Base-by-base conservation (phyloP, 35 echinoderm and acorn worm genomes). In the Ophioderma brevispina region DNA sequence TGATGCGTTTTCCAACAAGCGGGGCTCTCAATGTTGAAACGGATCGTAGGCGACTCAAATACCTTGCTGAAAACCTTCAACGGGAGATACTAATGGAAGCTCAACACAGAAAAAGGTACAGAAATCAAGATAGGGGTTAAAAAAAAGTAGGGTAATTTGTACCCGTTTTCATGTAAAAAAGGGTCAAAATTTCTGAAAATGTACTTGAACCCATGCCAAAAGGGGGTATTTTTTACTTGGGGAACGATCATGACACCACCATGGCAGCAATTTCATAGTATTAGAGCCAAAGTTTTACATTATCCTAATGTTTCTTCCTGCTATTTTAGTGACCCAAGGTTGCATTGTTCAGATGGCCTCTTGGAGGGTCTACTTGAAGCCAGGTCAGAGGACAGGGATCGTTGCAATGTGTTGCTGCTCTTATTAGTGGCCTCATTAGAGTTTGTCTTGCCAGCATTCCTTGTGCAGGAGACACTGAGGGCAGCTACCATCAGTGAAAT, bases 341-440 rank as follows among this genome's bases (percentile, higher is more conserved):
- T 85, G 36, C 35, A 70, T 37, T 34, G 36, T 36, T 85, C 35
- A 59, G 31, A 52, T 36, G 28, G 76, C 64, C 76, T 76, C 41
- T 37, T 98, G 88, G 90, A 95, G 80, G 56, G 79, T 14, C 87
- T 98, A 0, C 77, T 98, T 31, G 89, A 87, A 41, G 76, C 76
- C 39, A 81, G 96, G 36, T 36, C 87, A 40, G 10, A 55, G 25
- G 87, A 91, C 33, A 81, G 85, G 31, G 89, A 98, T 31, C 86
- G 82, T 64, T 95, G 90, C 31, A 98, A 98, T 76, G 87, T 98
- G 31, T 85, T 98, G 0, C 90, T 98, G 25, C 78, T 98, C 1
- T 84, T 98, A 21, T 82, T 98, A 31, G 93, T 98, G 33, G 87
- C 96, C 30, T 98, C 90, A 25, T 52, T 98, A 17, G 93, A 98